A percentile compares a stretch with the other conserved stretches of the same genome.
phyloP scores from a whole-genome alignment of 2,888 invertebrate genomes.

The Steromphala cineraria region DNA sequence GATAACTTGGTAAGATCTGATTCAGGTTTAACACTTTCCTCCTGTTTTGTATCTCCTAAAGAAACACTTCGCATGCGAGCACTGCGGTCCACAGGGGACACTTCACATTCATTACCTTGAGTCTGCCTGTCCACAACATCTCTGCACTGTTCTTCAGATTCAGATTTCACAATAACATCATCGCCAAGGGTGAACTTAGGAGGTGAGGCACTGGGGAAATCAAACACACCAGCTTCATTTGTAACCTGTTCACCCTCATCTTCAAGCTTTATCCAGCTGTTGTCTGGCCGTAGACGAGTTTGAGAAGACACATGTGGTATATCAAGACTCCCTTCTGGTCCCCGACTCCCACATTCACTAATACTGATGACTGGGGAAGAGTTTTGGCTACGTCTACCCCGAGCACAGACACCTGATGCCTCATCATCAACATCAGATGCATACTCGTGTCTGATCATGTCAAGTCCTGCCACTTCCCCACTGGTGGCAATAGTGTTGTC shows the following conservation, averaged over 20 bases:
- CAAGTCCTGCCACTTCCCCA: conserved; percentile 22
- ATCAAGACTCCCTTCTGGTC: not conserved
- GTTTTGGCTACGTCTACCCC: not conserved
- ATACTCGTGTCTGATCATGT: not conserved
- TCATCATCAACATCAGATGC: conserved; percentile 11
- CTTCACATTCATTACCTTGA: not conserved
- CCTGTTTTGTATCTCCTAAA: not conserved
- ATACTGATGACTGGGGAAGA: not conserved
- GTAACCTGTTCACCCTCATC: not conserved
- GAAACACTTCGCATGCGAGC: not conserved
- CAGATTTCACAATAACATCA: not conserved
- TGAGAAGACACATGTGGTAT: not conserved
- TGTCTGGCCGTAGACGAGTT: conserved; percentile 38
- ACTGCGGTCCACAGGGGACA: not conserved
- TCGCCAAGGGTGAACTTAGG: not conserved
- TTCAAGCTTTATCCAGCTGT: conserved; percentile 35
- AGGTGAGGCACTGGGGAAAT: not conserved
- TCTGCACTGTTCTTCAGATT: not conserved
- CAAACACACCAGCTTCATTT: not conserved
- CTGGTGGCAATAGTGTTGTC: conserved; percentile 13
- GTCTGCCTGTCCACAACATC: not conserved
- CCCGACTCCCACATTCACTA: not conserved
- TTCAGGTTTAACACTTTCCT: not conserved
- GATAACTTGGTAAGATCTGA: not conserved
- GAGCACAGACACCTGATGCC: not conserved